Evolutionary conservation across 2,113 vertebrate genomes (phyloP).

Genomic region (Channa maculata): DNA sequence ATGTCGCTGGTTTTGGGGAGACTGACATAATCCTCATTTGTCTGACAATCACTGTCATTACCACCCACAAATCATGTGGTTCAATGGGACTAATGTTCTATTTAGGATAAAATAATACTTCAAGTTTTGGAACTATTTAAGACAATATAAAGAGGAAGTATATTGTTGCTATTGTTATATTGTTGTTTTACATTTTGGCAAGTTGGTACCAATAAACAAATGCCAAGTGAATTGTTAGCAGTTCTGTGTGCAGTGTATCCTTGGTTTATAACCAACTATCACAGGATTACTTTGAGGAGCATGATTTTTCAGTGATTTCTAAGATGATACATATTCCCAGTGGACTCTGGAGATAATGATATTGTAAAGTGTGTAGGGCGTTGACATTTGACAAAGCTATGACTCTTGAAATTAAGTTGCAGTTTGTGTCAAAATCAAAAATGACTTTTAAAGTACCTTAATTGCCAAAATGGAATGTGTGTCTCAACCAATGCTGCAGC

Average conservation of each 20-base stretch:
- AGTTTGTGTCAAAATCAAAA: not conserved
- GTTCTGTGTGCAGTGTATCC: not conserved
- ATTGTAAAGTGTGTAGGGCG: too few relatives aligned
- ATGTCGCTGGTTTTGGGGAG: too few relatives aligned
- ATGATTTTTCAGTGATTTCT: too few relatives aligned
- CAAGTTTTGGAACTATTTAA: not conserved
- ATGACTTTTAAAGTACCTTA: not conserved
- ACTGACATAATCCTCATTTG: too few relatives aligned
- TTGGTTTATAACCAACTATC: not conserved
- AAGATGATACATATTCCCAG: too few relatives aligned
- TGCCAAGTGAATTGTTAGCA: not conserved
- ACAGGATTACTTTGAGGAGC: too few relatives aligned
- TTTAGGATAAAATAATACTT: too few relatives aligned
- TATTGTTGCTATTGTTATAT: not conserved
- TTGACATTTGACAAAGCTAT: not conserved
- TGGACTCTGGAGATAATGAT: too few relatives aligned
- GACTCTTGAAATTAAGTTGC: not conserved
- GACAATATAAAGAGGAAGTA: not conserved
- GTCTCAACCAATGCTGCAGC: constrained; percentile 1
- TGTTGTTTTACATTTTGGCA: not conserved
- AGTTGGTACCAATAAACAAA: not conserved
- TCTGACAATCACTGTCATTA: too few relatives aligned
- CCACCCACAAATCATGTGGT: too few relatives aligned
- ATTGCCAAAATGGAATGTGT: not conserved
- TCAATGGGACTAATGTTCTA: too few relatives aligned